phyloP scores from a whole-genome alignment of 2,888 invertebrate species.

The Exocentrus adspersus region DNA sequence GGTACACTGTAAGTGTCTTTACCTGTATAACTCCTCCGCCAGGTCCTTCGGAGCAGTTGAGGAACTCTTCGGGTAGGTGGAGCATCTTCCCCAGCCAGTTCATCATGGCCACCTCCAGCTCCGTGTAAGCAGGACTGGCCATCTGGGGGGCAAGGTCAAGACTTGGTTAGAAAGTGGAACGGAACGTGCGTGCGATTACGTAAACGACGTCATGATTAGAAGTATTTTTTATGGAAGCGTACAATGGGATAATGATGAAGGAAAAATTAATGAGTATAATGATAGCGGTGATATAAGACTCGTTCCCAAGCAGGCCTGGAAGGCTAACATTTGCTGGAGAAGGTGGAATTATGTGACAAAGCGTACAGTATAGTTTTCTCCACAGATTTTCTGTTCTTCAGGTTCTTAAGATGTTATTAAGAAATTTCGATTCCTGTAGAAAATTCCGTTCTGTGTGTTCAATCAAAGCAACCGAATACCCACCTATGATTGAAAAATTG shows the following conservation, averaged over 20 bases:
- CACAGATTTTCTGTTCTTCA: too few species aligned
- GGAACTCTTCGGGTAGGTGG: slow-evolving; percentile 82
- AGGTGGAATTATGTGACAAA: too few species aligned
- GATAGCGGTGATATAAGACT: background rate
- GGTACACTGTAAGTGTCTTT: slow-evolving; percentile 30
- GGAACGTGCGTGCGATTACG: slow-evolving; percentile 4
- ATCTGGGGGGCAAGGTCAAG: slow-evolving; percentile 50
- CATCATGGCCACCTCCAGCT: slow-evolving; percentile 90
- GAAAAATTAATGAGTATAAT: slow-evolving; percentile 6
- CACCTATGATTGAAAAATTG: too few species aligned
- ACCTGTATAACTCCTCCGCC: slow-evolving; percentile 90
- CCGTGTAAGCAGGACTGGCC: slow-evolving; percentile 79
- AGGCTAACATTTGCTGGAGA: too few species aligned
- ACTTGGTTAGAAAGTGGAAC: slow-evolving; percentile 22
- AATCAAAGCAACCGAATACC: too few species aligned
- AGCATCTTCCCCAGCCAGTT: slow-evolving; percentile 93
- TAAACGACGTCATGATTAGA: background rate
- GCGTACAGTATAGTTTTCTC: too few species aligned
- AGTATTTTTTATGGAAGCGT: background rate
- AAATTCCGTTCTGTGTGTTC: too few species aligned
- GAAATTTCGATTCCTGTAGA: too few species aligned
- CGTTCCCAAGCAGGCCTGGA: background rate
- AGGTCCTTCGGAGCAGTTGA: slow-evolving; percentile 78
- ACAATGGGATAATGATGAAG: background rate
- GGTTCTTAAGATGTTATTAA: too few species aligned